Percentiles rank a stretch among this genome's conserved stretches.
These are phyloP conservation scores for Toxotes chatareus DNA, from an alignment of 2,113 vertebrate species.

Conservation along the genomic window DNA sequence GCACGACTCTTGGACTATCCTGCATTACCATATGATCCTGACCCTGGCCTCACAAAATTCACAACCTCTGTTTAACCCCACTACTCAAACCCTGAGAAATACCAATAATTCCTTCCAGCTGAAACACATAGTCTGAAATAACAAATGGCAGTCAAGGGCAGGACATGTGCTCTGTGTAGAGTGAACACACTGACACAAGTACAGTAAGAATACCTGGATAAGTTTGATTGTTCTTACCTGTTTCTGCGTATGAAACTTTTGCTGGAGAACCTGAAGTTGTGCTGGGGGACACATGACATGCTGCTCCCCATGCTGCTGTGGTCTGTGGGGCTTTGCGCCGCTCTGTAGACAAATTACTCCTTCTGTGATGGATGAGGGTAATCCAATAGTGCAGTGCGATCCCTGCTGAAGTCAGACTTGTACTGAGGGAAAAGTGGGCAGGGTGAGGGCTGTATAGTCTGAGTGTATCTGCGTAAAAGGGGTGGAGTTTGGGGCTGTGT, in stretches of 20 bases:
- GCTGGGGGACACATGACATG: slow-evolving; percentile 86
- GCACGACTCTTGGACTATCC: slow-evolving; percentile 45
- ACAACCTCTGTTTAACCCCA: slow-evolving; percentile 64
- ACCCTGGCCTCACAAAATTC: slow-evolving; percentile 51
- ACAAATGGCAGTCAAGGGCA: slow-evolving; percentile 44
- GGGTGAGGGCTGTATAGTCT: slow-evolving; percentile 59
- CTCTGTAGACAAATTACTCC: slow-evolving; percentile 40
- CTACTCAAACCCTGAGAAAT: slow-evolving; percentile 63
- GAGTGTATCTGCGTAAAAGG: slow-evolving; percentile 70
- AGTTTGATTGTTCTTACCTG: slow-evolving; percentile 76
- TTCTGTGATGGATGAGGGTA: slow-evolving; percentile 63
- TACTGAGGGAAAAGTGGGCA: slow-evolving; percentile 72
- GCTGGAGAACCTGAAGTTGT: slow-evolving; percentile 86
- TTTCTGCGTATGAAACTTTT: slow-evolving; percentile 87
- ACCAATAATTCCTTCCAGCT: slow-evolving; percentile 65
- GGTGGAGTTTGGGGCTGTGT: slow-evolving; percentile 65
- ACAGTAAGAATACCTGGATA: slow-evolving; percentile 11
- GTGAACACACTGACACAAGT: slow-evolving; percentile 14
- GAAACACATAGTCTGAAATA: slow-evolving; percentile 56
- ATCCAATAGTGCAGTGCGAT: slow-evolving; percentile 70
- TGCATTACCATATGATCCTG: slow-evolving; percentile 60
- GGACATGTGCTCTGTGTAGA: slow-evolving; percentile 15
- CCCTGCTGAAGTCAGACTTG: slow-evolving; percentile 65
- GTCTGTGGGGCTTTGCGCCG: slow-evolving; percentile 24
- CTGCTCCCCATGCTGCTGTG: slow-evolving; percentile 84